Base-by-base conservation (phyloP, 2,113 vertebrate genomes). In the Chaenogobius annularis region DNA sequence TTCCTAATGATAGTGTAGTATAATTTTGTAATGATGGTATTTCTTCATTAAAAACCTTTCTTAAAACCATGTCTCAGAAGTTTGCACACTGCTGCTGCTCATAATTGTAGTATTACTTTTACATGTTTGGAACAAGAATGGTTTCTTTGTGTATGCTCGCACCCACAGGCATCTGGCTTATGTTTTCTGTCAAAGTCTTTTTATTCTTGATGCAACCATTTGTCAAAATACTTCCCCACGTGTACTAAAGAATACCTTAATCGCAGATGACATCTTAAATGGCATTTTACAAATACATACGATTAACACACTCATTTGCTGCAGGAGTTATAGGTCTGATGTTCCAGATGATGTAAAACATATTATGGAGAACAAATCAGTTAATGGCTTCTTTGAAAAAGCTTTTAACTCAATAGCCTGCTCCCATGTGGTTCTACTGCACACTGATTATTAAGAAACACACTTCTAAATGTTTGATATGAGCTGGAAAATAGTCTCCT, bases 341-440 rank as follows among this genome's bases (percentile, higher is more conserved):
- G n/a, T 26, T 81, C 62, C 26, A 17, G 66, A 72, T 19, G 8
- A 68, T 72, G 73, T 79, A 79, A 80, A 84, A 79, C 48, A 10
- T 63, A 68, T 81, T 75, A 78, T 71, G 66, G 61, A 75, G 77
- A 88, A 84, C 80, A 85, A 86, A 88, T 87, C 73, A 80, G 80
- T 83, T 85, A 89, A 88, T 86, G 77, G 74, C 69, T 70, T 76
- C 74, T 73, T 85, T 84, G 78, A 72, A 85, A 88, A 85, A 82
- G 75, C 80, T 82, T 87, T 85, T 48, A 86, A 80, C 69, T 83
- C 82, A 86, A 81, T 70, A 71, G 65, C 23, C 1, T 47, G 72
- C 65, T 70, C 82, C 68, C 78, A 74, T 82, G 81, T 77, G 83
- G 75, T 70, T 77, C 77, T 44, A 79, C 77, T 77, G 65, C 70